These are phyloP conservation scores for Gonocerus acuteangulatus DNA, from an alignment of 2,888 invertebrate genomes.

Conservation along the genomic window DNA sequence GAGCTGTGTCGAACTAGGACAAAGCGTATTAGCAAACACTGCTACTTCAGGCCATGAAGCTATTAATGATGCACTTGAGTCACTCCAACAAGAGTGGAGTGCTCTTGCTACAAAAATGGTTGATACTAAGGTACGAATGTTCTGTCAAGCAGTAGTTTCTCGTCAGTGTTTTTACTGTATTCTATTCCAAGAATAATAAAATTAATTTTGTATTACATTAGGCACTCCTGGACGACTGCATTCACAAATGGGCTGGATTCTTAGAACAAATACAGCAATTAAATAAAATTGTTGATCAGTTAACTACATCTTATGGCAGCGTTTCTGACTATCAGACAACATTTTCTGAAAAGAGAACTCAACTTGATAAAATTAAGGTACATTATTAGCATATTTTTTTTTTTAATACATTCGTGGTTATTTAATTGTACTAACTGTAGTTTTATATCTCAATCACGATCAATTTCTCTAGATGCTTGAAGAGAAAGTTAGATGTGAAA, in stretches of 20 bases:
- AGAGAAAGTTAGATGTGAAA: constrained; percentile 81
- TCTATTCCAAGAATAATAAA: too few species aligned
- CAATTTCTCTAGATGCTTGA: constrained; percentile 53
- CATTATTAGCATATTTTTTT: neutral
- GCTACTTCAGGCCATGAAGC: constrained; percentile 78
- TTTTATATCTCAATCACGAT: constrained; percentile 4
- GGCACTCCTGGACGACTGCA: constrained; percentile 74
- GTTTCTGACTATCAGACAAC: constrained; percentile 67
- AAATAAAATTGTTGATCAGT: constrained; percentile 70
- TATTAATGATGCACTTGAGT: constrained; percentile 73
- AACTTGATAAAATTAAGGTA: constrained; percentile 70
- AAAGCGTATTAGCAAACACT: constrained; percentile 83
- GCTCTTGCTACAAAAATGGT: constrained; percentile 77
- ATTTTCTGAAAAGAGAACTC: constrained; percentile 76
- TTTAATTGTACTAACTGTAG: neutral
- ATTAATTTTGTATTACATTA: constrained; percentile 26
- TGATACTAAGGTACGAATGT: constrained; percentile 67
- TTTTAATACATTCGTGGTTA: neutral
- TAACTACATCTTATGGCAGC: constrained; percentile 66
- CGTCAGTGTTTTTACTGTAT: too few species aligned
- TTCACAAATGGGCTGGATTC: constrained; percentile 85
- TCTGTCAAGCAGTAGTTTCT: too few species aligned
- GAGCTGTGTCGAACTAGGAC: constrained; percentile 80
- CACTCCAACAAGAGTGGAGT: constrained; percentile 86
- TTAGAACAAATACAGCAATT: constrained; percentile 79